phyloP scores from a whole-genome alignment of 2,888 invertebrate species.

The Acanthosepion lycidas region DNA sequence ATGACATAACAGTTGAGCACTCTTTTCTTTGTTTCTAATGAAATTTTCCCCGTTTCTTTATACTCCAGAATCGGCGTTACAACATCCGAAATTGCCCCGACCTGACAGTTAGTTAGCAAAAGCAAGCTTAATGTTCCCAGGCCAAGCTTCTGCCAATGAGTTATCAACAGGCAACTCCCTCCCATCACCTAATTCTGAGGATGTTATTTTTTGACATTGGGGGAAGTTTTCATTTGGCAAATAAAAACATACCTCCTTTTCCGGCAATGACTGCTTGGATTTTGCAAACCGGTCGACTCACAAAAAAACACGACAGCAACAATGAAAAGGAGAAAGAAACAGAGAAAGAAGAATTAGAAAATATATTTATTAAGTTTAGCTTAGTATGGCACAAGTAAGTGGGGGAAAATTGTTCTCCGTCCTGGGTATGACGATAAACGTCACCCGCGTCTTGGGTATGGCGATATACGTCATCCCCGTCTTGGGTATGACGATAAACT shows the following conservation, averaged over 20 bases:
- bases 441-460: too few relatives aligned
- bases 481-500: too few relatives aligned
- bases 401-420: too few relatives aligned
- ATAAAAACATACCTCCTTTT: conserved; percentile 21
- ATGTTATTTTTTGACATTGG: neutral
- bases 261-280: neutral
- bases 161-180: neutral
- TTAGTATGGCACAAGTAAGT: neutral
- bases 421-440: too few relatives aligned
- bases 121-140: neutral
- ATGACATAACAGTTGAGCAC: too few relatives aligned
- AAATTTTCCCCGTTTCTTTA: too few relatives aligned
- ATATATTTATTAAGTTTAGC: neutral
- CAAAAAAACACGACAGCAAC: neutral
- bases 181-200: neutral
- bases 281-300: neutral
- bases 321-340: neutral
- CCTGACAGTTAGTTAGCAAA: too few relatives aligned
- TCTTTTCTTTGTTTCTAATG: too few relatives aligned
- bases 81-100: too few relatives aligned
- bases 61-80: too few relatives aligned
- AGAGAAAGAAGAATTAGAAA: neutral
- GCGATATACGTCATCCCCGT: too few relatives aligned
- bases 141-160: neutral
- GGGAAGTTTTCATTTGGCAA: conserved; percentile 33